Evolutionary conservation across 2,113 vertebrate species (phyloP).

Genomic region (Solea senegalensis): DNA sequence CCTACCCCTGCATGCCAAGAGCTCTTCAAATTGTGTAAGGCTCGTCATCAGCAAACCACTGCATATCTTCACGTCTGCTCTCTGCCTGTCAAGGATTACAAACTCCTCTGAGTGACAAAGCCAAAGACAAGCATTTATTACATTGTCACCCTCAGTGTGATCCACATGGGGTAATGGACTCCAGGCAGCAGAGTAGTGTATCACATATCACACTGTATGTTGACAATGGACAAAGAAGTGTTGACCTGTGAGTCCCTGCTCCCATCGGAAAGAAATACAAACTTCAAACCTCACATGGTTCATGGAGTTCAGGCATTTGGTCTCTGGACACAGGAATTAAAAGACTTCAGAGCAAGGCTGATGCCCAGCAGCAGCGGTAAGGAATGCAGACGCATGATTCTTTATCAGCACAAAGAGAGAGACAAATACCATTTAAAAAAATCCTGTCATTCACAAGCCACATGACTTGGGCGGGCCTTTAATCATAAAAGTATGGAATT

Average conservation of each 20-base stretch:
- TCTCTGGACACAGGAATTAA: conserved; percentile 27
- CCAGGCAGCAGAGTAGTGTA: background rate
- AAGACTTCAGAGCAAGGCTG: conserved; percentile 16
- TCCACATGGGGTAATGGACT: background rate
- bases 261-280: background rate
- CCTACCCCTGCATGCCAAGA: background rate
- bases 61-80: background rate
- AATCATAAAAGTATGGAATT: background rate
- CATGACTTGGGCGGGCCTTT: background rate
- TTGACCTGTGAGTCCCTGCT: background rate
- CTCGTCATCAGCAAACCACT: background rate
- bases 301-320: background rate
- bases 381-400: conserved; percentile 57
- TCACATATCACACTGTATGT: too few relatives aligned
- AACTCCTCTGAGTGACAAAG: too few relatives aligned
- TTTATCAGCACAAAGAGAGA: conserved; percentile 30
- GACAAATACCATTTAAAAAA: conserved; percentile 15
- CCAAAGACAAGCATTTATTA: background rate
- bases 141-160: background rate
- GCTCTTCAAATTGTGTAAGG: background rate
- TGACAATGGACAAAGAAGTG: background rate
- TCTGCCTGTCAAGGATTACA: background rate
- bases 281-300: background rate
- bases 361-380: background rate
- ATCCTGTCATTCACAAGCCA: background rate